These are phyloP conservation scores for Myrmecophaga tridactyla DNA, from an alignment of 2,113 vertebrate species.

Conservation along the genomic window DNA sequence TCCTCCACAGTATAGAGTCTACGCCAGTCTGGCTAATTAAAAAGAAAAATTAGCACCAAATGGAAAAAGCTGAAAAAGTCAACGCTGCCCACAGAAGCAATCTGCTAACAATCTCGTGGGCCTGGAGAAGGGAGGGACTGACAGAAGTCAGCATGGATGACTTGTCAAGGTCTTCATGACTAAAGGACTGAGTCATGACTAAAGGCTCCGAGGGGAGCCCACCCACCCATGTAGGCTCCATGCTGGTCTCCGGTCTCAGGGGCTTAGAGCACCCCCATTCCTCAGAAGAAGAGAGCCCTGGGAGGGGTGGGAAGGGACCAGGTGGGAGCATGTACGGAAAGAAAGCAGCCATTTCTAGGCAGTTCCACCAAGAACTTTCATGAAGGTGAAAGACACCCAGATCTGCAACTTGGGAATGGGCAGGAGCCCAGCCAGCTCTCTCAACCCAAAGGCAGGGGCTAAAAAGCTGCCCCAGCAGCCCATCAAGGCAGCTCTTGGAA, in stretches of 20 bases:
- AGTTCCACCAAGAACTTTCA: not conserved
- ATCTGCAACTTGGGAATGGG: not conserved
- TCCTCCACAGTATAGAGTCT: not conserved
- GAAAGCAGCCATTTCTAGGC: not conserved
- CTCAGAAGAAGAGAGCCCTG: not conserved
- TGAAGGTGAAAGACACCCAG: not conserved
- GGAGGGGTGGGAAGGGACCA: not conserved
- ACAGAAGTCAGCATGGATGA: not conserved
- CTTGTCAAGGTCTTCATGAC: not conserved
- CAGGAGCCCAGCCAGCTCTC: not conserved
- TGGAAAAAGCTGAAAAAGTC: not conserved
- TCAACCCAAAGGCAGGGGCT: not conserved
- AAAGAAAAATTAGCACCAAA: constrained; percentile 18
- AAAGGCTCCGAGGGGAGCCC: no score
- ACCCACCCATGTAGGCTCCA: not conserved
- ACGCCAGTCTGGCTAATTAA: not conserved
- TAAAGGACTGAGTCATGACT: not conserved
- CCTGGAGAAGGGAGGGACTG: not conserved
- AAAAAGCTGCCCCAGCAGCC: not conserved
- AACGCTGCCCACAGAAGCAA: not conserved
- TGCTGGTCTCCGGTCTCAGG: not conserved
- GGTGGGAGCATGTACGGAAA: not conserved
- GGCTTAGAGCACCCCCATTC: not conserved
- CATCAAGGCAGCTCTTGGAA: not conserved
- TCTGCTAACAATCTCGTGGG: not conserved